Conservation (phyloP, 2,797 vertebrate genomes). For the Premnoplex brunnescens region DNA sequence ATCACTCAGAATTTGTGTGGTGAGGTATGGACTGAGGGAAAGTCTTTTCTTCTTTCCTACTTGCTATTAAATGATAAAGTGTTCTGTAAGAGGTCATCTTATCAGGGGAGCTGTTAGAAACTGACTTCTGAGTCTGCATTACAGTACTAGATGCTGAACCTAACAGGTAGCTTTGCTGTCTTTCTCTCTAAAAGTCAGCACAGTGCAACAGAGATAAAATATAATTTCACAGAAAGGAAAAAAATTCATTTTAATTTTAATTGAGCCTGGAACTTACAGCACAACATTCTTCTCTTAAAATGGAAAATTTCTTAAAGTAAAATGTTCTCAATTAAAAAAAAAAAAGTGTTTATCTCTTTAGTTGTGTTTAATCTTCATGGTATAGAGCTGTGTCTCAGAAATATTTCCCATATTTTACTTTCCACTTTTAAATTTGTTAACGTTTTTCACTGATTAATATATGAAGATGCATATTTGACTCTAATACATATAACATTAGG, state of each 20-base stretch:
- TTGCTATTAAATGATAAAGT: conserved; percentile 35
- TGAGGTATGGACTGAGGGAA: neutral
- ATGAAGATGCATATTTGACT: neutral
- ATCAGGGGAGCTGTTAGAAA: conserved; percentile 27
- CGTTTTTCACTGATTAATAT: neutral
- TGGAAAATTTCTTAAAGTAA: conserved; percentile 17
- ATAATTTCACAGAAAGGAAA: conserved; percentile 33
- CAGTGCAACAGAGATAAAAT: conserved; percentile 43
- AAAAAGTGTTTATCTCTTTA: neutral
- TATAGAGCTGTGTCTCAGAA: neutral
- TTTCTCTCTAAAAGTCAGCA: conserved; percentile 35
- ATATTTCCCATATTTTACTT: neutral
- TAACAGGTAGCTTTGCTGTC: conserved; percentile 12
- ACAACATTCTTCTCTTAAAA: conserved; percentile 49
- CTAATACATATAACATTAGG: neutral
- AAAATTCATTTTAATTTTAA: conserved; percentile 46
- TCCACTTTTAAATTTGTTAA: neutral
- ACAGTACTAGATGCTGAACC: conserved; percentile 18
- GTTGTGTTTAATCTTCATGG: conserved; percentile 1
- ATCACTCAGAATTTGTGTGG: neutral
- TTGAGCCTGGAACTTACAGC: conserved; percentile 7
- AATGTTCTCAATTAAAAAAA: neutral
- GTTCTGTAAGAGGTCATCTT: neutral
- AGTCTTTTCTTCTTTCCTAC: conserved; percentile 13
- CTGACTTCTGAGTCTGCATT: conserved; percentile 34